Evolutionary conservation across 64 coral and sea anemone species (phyloP), one percentile per base, ranked within the genome.

Genomic region (Dendrophyllia cribrosa): DNA sequence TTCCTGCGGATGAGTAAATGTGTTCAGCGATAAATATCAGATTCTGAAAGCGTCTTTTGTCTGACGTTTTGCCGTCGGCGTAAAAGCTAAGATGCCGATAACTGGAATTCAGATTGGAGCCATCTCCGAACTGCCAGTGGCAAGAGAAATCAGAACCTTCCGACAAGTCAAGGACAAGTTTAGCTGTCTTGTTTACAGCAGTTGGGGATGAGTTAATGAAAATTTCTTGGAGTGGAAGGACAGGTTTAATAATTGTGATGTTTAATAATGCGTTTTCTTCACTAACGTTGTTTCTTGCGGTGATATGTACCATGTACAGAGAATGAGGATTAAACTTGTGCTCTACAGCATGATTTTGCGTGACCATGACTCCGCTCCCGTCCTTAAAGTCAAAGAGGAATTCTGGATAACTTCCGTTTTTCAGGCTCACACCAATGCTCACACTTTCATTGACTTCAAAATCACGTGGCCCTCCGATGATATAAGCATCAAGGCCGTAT

Each of bases 61-160:
- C 75, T 53, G 75, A 12, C 8, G 49, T 56, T 19, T 77, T 52
- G 49, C 75, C 51, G 20, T 77, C 75, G 22, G 20, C 19, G 53
- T 77, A 77, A 56, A 24, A 77, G 51, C 49, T 77, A 77, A 77
- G 75, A 55, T 24, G 7, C 17, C 53, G 50, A 45, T 77, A 77
- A 14, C 75, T 77, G 19, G 75, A 55, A 77, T 77, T 77, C 51
- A 77, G 75, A 56, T 7, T 77, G 19, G 10, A 55, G 9, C 80
- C 80, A 66, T 84, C 80, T 14, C 80, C 80, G 6, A 84, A 65
- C 34, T 84, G 59, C 80, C 80, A 84, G 15, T 7, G 1, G 55
- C 80, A 84, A 34, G 8, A 46, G 45, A 84, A 84, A 84, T 84
- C 80, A 47, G 80, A 84, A 20, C 80, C 80, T 44, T 84, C 59